Evolutionary conservation across 2,888 invertebrate genomes (phyloP).

Genomic region (Harpagoxenus sublaevis): DNA sequence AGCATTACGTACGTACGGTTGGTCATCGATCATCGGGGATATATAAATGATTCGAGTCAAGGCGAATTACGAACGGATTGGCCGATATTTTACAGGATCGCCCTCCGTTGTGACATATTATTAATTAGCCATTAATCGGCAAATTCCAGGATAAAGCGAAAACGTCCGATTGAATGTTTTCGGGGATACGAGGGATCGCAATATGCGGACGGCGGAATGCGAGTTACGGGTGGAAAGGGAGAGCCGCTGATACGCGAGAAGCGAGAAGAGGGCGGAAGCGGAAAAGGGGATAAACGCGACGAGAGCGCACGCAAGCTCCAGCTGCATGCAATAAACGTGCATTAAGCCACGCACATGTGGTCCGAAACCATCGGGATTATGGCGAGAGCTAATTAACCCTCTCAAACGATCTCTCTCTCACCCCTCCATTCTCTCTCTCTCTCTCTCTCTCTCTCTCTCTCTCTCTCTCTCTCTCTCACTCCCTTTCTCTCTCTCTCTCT

Average conservation of each 20-base stretch:
- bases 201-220: conserved; percentile 38
- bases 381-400: conserved; percentile 76
- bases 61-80: conserved; percentile 20
- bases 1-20: background rate
- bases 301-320: conserved; percentile 62
- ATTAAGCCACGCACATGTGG: conserved; percentile 72
- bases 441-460: background rate
- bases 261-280: conserved; percentile 40
- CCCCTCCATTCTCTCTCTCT: background rate
- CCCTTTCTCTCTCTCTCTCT: background rate
- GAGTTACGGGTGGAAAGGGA: background rate
- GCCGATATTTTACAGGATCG: conserved; percentile 25
- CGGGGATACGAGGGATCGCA: conserved; percentile 26
- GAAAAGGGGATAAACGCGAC: conserved; percentile 55
- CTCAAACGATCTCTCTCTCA: conserved; percentile 32
- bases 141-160: conserved; percentile 72
- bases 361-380: conserved; percentile 75
- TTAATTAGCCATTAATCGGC: conserved; percentile 74
- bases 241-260: conserved; percentile 41
- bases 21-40: conserved; percentile 41
- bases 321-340: conserved; percentile 74
- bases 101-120: conserved; percentile 51
- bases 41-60: conserved; percentile 40
- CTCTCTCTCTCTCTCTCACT: background rate
- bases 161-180: conserved; percentile 73